Conservation (phyloP, 2,113 vertebrate species). For the Istiophorus platypterus region DNA sequence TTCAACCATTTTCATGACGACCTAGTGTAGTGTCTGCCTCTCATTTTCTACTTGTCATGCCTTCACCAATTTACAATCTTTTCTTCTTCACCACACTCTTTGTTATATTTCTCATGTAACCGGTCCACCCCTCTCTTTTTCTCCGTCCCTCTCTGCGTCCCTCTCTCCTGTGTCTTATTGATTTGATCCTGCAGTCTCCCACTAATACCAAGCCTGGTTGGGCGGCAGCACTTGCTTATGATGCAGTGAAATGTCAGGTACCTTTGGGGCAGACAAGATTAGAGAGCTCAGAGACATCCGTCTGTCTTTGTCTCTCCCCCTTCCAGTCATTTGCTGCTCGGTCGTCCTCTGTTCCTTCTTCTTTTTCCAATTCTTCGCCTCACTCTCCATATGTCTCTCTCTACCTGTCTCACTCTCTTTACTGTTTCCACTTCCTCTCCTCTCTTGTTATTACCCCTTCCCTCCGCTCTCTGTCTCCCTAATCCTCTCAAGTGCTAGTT, state of each 20-base stretch:
- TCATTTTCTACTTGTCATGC: conserved; percentile 16
- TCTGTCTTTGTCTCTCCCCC: conserved; percentile 25
- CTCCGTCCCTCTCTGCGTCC: conserved; percentile 4
- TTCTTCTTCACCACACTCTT: neutral
- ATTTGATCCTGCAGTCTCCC: conserved; percentile 44
- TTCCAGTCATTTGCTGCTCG: conserved; percentile 12
- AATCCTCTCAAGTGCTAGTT: conserved; percentile 72
- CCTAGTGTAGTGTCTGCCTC: neutral
- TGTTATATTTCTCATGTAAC: conserved; percentile 1
- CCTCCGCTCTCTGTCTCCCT: conserved; percentile 40
- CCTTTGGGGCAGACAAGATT: conserved; percentile 68
- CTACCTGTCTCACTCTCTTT: neutral
- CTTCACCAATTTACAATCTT: conserved; percentile 27
- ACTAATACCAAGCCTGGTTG: conserved; percentile 39
- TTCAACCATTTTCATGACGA: conserved; percentile 5
- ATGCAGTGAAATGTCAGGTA: conserved; percentile 66
- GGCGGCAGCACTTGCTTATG: conserved; percentile 44
- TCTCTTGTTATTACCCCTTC: conserved; percentile 45
- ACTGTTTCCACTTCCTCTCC: conserved; percentile 6
- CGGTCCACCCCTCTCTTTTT: conserved; percentile 13
- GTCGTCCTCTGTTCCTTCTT: conserved; percentile 4
- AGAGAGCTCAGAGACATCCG: conserved; percentile 43
- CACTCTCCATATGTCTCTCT: conserved; percentile 10
- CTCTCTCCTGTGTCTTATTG: conserved; percentile 46
- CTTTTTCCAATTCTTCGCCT: conserved; percentile 14